phyloP scores from a whole-genome alignment of 2,797 vertebrate species.

The Glossophaga mutica region DNA sequence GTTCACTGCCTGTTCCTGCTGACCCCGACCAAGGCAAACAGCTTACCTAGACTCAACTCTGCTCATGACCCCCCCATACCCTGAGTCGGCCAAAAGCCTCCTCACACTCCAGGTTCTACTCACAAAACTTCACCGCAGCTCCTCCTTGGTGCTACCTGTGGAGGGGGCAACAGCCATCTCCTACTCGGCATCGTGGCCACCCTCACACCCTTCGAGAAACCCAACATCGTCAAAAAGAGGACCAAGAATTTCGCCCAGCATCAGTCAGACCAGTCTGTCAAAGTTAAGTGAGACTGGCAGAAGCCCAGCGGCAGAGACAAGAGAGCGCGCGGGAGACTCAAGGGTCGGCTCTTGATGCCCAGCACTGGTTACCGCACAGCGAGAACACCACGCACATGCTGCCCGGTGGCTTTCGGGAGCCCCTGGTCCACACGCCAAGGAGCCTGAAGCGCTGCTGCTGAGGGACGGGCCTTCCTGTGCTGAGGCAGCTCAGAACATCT shows the following conservation, averaged over 20 bases:
- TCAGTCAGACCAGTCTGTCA: not conserved
- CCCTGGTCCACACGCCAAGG: not conserved
- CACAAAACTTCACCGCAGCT: not conserved
- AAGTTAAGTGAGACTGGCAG: not conserved
- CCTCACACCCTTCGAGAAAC: not conserved
- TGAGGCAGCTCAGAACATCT: not conserved
- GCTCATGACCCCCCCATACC: not conserved
- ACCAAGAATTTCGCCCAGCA: not conserved
- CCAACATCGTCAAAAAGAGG: not conserved
- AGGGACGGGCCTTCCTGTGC: not conserved
- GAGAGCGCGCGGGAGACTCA: not conserved
- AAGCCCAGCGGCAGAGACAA: not conserved
- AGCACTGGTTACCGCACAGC: not conserved
- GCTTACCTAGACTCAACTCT: not conserved
- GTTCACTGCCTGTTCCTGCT: not conserved
- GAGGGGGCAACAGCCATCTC: not conserved
- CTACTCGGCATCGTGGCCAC: too few relatives aligned
- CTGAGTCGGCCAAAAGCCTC: not conserved
- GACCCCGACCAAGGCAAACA: not conserved
- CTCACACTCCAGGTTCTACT: not conserved
- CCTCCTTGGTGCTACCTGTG: not conserved
- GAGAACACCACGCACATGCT: not conserved
- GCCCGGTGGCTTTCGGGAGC: not conserved
- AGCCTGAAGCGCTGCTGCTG: not conserved
- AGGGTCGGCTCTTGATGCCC: not conserved